phyloP scores from a whole-genome alignment of 2,113 vertebrate genomes.

The Odontesthes bonariensis region DNA sequence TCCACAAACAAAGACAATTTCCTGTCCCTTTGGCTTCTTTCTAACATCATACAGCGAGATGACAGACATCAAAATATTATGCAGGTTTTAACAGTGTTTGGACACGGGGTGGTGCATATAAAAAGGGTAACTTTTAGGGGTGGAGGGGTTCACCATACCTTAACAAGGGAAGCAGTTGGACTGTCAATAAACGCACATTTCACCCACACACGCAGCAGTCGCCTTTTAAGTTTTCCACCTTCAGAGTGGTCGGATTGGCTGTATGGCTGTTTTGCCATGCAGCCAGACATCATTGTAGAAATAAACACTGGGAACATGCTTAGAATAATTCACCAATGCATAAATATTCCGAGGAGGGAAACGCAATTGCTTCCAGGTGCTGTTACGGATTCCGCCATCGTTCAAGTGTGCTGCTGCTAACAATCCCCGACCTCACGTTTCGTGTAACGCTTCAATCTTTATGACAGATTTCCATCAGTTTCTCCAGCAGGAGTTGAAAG shows the following conservation, averaged over 20 bases:
- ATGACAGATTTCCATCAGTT: slow-evolving; percentile 45
- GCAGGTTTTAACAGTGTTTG: slow-evolving; percentile 63
- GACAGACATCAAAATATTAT: slow-evolving; percentile 73
- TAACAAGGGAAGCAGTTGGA: slow-evolving; percentile 31
- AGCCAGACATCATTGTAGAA: slow-evolving; percentile 62
- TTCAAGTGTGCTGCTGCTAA: slow-evolving; percentile 47
- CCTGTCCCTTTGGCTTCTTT: slow-evolving; percentile 43
- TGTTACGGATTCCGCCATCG: slow-evolving; percentile 43
- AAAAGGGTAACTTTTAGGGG: slow-evolving; percentile 28
- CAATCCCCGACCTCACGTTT: slow-evolving; percentile 34
- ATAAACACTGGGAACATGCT: slow-evolving; percentile 71
- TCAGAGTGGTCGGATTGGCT: slow-evolving; percentile 13
- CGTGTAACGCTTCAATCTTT: slow-evolving; percentile 37
- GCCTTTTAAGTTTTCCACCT: slow-evolving; percentile 24
- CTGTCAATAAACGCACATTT: slow-evolving; percentile 34
- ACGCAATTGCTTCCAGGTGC: slow-evolving; percentile 78
- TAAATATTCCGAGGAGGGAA: slow-evolving; percentile 68
- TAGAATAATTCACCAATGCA: slow-evolving; percentile 72
- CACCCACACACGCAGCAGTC: slow-evolving; percentile 4
- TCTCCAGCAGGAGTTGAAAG: slow-evolving; percentile 42
- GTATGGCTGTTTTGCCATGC: slow-evolving; percentile 36
- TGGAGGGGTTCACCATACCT: slow-evolving; percentile 26
- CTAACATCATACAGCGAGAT: slow-evolving; percentile 42
- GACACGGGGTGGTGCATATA: slow-evolving; percentile 27
- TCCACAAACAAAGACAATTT: slow-evolving; percentile 56